phyloP scores from a whole-genome alignment of 2,113 vertebrate species.

The Istiophorus platypterus region DNA sequence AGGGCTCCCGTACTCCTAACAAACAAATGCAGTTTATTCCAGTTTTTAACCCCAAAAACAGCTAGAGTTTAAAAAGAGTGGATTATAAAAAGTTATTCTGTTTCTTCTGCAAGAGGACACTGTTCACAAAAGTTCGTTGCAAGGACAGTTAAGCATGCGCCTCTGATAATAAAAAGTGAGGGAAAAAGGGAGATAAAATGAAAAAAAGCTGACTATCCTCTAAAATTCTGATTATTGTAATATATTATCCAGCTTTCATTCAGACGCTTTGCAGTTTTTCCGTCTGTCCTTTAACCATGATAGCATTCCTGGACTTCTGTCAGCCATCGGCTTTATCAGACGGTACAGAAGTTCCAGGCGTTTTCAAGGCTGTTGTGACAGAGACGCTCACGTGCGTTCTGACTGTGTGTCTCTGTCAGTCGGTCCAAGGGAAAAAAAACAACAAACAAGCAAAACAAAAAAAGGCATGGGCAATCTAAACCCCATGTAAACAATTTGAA shows the following conservation, averaged over 20 bases:
- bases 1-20: too few species aligned
- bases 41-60: too few species aligned
- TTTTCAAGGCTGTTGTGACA: not conserved
- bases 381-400: not conserved
- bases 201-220: too few species aligned
- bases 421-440: not conserved
- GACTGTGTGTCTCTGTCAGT: not conserved
- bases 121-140: not conserved
- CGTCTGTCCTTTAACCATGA: not conserved
- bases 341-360: not conserved
- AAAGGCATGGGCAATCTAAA: not conserved
- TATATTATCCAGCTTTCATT: not conserved
- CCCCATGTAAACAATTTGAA: not conserved
- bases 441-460: too few species aligned
- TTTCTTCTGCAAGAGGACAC: slow-evolving; percentile 2
- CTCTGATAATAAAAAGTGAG: not conserved
- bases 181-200: not conserved
- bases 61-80: too few species aligned
- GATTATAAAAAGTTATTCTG: not conserved
- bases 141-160: not conserved
- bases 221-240: not conserved
- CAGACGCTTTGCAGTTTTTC: not conserved
- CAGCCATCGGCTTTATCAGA: not conserved
- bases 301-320: not conserved
- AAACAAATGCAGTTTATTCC: too few species aligned